phyloP scores from a whole-genome alignment of 2,113 vertebrate genomes.

The Rhabdomys dilectus region DNA sequence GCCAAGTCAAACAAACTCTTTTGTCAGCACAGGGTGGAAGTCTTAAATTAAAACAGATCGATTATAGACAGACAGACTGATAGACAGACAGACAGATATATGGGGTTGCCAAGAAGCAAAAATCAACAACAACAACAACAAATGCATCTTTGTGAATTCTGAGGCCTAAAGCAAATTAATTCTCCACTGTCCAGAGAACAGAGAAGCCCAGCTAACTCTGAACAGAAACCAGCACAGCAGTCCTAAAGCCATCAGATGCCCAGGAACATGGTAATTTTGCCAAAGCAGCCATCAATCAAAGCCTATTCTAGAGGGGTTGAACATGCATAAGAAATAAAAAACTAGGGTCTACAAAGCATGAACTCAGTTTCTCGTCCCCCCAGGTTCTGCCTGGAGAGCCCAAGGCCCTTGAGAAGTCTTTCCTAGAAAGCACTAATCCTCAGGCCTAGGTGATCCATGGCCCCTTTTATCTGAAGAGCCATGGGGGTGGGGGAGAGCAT shows the following conservation, averaged over 20 bases:
- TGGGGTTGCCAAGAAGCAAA: background rate
- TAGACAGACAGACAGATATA: background rate
- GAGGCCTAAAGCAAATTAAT: slow-evolving; percentile 64
- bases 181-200: slow-evolving; percentile 1
- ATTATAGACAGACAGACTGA: background rate
- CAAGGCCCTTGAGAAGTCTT: background rate
- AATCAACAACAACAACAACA: background rate
- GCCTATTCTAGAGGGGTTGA: background rate
- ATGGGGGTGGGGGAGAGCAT: background rate
- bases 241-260: slow-evolving; percentile 55
- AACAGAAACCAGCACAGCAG: slow-evolving; percentile 24
- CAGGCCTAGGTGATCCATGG: background rate
- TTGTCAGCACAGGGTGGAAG: background rate
- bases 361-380: background rate
- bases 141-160: slow-evolving; percentile 37
- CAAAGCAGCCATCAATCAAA: slow-evolving; percentile 61
- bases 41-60: background rate
- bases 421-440: background rate
- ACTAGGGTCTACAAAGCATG: background rate
- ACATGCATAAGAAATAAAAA: background rate
- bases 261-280: background rate
- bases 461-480: background rate
- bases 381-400: background rate
- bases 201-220: background rate
- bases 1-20: background rate